Evolutionary conservation across 1,140 invertebrate genomes (phyloP), one percentile per base, ranked within the genome.

Genomic region (Medauroidea extradentata): DNA sequence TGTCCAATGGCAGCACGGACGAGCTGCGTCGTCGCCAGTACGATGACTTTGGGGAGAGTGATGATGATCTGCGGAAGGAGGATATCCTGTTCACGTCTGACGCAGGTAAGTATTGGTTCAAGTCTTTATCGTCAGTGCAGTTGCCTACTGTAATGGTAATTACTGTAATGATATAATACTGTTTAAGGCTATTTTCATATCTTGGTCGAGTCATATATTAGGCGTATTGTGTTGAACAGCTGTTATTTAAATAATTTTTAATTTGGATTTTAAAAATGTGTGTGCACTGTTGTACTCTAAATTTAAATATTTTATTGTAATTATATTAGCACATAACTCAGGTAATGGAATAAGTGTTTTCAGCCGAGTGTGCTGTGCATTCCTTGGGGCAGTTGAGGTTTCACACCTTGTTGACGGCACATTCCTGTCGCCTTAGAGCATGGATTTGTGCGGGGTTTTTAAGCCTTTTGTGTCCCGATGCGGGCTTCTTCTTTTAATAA

Each of bases 31-130:
- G 78, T 43, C 74, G 83, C 41, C 78, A 81, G 60, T 90, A 86
- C 73, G 91, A 93, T 69, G 91, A 94, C 71, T 89, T 89, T 68
- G 79, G 81, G 66, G 91, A 93, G 73, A 92, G 90, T 70, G 93
- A 95, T 74, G 93, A 95, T 73, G 93, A 95, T 71, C 80, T 94
- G 57, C 83, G 88, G 61, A 81, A 86, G 65, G 92, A 94, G 73
- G 89, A 93, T 69, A 94, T 94, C 67, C 86, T 87, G 72, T 94
- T 94, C 75, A 81, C 85, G 53, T 83, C 82, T 19, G 87, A 90
- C 71, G 81, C 83, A 75, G 87, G 87, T 84, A 74, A 74, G 75
- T 72, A 53, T n/a, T 29, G 14, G 16, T 53, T 69, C 68, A 62
- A 71, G 16, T 2, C 38, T 48, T 41, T n/a, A n/a, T n/a, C n/a